Evolutionary conservation across 2,888 invertebrate species (phyloP).

Genomic region (Gari tellinella): DNA sequence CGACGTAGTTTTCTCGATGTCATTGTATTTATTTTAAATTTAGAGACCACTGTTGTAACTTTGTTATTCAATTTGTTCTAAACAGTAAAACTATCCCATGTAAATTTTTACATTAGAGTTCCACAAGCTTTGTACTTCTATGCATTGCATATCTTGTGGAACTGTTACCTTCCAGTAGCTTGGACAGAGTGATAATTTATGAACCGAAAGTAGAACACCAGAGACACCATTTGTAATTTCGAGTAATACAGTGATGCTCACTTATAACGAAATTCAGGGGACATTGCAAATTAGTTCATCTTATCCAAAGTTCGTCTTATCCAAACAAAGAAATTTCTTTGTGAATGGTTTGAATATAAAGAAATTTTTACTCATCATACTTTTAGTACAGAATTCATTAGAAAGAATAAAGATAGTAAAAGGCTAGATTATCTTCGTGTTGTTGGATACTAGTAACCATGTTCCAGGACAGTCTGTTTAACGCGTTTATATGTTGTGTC

Average conservation of each 20-base stretch:
- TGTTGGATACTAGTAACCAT: conserved; percentile 10
- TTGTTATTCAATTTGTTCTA: conserved; percentile 21
- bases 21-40: neutral
- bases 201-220: conserved; percentile 1
- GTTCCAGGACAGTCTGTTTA: conserved; percentile 11
- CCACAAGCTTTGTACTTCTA: neutral
- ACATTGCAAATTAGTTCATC: no score
- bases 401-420: no score
- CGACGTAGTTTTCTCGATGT: conserved; percentile 2
- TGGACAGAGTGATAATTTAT: conserved; percentile 10
- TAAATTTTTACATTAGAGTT: neutral
- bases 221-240: conserved; percentile 11
- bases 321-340: no score
- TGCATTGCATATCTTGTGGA: neutral
- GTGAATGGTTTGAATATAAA: no score
- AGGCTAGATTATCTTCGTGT: conserved; percentile 25
- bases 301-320: no score
- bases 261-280: no score
- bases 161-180: conserved; percentile 11
- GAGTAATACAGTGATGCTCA: no score
- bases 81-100: conserved; percentile 19
- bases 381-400: no score
- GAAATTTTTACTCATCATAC: no score
- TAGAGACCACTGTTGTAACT: neutral
- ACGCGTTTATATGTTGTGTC: conserved; percentile 15